Conservation (phyloP, 1,140 invertebrate species). For the Saxidomus purpurata region DNA sequence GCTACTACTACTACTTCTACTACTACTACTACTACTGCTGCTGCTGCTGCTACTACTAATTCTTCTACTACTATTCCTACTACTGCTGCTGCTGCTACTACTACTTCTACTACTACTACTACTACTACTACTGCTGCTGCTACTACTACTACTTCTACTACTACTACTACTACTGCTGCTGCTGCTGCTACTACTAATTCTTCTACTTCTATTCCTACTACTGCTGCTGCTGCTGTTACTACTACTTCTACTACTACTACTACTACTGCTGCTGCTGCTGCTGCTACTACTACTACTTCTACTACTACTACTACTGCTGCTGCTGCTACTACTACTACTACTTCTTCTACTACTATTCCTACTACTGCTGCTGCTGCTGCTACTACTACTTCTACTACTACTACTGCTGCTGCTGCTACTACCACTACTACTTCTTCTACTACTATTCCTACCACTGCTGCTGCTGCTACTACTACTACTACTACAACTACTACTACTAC, state of each 20-base stretch:
- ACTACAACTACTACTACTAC: slow-evolving; percentile 50
- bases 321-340: slow-evolving; percentile 53
- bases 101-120: slow-evolving; percentile 49
- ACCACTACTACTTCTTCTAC: slow-evolving; percentile 49
- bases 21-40: slow-evolving; percentile 26
- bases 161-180: not conserved
- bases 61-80: no score
- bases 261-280: slow-evolving; percentile 41
- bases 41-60: no score
- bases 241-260: slow-evolving; percentile 30
- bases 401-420: slow-evolving; percentile 50
- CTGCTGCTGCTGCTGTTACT: slow-evolving; percentile 27
- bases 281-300: slow-evolving; percentile 54
- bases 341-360: no score
- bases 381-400: slow-evolving; percentile 52
- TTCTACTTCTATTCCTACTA: slow-evolving; percentile 26
- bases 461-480: slow-evolving; percentile 25
- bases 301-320: slow-evolving; percentile 55
- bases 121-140: slow-evolving; percentile 2
- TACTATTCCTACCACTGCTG: slow-evolving; percentile 32
- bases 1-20: slow-evolving; percentile 56
- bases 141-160: not conserved
- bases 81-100: not conserved
- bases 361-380: slow-evolving; percentile 13
- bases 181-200: slow-evolving; percentile 8